These are phyloP conservation scores for Centrocercus urophasianus DNA, from an alignment of 2,113 vertebrate species.

Conservation along the genomic window DNA sequence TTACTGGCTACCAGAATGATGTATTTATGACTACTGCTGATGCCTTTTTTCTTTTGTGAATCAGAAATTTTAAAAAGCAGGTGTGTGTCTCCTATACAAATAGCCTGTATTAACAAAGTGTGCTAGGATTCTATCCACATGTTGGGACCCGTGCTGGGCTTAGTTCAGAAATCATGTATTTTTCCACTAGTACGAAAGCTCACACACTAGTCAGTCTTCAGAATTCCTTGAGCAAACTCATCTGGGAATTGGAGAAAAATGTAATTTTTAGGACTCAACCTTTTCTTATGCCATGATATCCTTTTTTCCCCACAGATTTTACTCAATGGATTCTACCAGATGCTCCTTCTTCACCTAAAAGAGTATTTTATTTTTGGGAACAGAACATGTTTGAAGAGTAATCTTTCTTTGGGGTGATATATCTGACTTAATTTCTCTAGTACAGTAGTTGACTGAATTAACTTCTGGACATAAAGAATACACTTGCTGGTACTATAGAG, in stretches of 20 bases:
- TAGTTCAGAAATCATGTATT: neutral
- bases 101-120: neutral
- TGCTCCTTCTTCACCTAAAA: neutral
- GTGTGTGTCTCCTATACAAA: neutral
- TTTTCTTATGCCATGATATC: neutral
- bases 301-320: neutral
- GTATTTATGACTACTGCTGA: constrained; percentile 25
- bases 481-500: neutral
- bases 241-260: neutral
- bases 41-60: neutral
- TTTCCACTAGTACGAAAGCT: neutral
- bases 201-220: accelerated
- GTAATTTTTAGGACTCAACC: neutral
- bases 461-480: neutral
- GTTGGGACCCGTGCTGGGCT: neutral
- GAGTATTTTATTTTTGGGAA: neutral
- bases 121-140: neutral
- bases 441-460: neutral
- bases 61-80: constrained; percentile 21
- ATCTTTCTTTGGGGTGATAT: neutral
- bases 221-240: neutral
- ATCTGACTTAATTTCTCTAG: neutral
- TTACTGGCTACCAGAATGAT: neutral
- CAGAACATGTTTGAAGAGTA: neutral
- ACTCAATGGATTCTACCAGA: neutral